Percentiles rank a stretch among this genome's conserved stretches.
Evolutionary conservation across 2,888 invertebrate species (phyloP).

Genomic region (Cinara cedri): DNA sequence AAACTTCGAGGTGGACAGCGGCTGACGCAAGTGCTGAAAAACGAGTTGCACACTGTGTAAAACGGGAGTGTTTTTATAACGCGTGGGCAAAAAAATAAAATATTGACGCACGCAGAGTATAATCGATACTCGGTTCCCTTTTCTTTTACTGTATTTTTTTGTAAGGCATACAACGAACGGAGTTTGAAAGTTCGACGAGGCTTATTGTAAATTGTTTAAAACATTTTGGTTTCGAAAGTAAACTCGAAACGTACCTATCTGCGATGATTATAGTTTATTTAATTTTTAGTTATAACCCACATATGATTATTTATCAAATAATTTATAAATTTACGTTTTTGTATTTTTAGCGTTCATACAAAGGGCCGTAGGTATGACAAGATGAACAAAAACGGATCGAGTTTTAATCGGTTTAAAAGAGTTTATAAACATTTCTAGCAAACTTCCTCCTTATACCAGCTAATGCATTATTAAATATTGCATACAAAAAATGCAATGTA

Average conservation of each 20-base stretch:
- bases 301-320: no score
- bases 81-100: no score
- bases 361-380: no score
- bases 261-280: no score
- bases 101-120: no score
- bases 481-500: not conserved
- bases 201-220: not conserved
- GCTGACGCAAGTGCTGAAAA: slow-evolving; percentile 78
- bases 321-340: no score
- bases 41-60: not conserved
- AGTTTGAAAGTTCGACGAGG: not conserved
- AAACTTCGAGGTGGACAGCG: slow-evolving; percentile 85
- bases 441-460: not conserved
- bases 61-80: no score
- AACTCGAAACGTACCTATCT: not conserved
- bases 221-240: not conserved
- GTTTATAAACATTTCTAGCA: not conserved
- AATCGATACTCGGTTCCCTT: not conserved
- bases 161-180: not conserved
- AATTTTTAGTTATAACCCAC: no score
- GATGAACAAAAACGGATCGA: no score
- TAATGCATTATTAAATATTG: not conserved
- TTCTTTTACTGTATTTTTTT: not conserved
- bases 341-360: no score
- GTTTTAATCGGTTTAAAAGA: not conserved